Conservation (phyloP, 2,113 vertebrate genomes). For the chimpanzee (Pan troglodytes) region NHGRI_mPanTro3-v2.1_pri NC_072402.2:132309501-132310000, state of each 20-base stretch:
- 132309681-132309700: conserved; percentile 86
- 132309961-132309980: neutral
- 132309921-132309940: rapidly evolving
- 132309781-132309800: conserved; percentile 96
- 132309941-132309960: rapidly evolving
- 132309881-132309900: conserved; percentile 98
- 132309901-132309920: conserved; percentile 90
- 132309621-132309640: neutral
- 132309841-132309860: conserved; percentile 97
- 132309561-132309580: neutral
- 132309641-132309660: neutral
- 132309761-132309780: conserved; percentile 96
- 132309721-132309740: conserved; percentile 94
- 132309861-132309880: conserved; percentile 99
- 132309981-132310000: neutral
- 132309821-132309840: conserved; percentile 97
- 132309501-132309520: neutral
- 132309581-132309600: rapidly evolving
- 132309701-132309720: conserved; percentile 93
- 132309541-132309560: neutral
- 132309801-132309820: conserved; percentile 98
- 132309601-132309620: neutral
- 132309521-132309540: neutral
- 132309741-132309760: conserved; percentile 92
- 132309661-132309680: neutral